Percentiles rank a stretch among this genome's conserved stretches.
Evolutionary conservation across 2,888 invertebrate genomes (phyloP).

Genomic region (Platypus cylindrus): DNA sequence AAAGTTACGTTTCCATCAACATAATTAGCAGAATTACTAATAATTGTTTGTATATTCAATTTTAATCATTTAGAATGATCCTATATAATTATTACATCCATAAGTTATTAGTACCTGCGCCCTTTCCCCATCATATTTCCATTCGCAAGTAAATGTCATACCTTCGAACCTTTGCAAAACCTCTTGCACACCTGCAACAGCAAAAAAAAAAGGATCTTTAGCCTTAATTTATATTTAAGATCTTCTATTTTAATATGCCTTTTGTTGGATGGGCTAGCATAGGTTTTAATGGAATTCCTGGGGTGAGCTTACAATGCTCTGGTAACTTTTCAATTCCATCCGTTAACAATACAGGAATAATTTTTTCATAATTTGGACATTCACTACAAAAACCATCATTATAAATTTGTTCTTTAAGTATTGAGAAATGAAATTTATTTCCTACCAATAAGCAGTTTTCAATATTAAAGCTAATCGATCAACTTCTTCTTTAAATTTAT

Average conservation of each 20-base stretch:
- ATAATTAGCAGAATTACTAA: too few relatives aligned
- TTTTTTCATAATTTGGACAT: constrained; percentile 85
- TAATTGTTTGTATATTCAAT: neutral
- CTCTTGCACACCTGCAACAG: constrained; percentile 55
- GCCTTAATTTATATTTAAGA: neutral
- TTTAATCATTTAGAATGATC: neutral
- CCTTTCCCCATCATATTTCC: constrained; percentile 98
- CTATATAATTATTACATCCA: neutral
- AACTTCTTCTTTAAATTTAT: constrained; percentile 58
- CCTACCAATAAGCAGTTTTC: constrained; percentile 85
- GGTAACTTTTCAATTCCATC: constrained; percentile 66
- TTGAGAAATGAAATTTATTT: too few relatives aligned
- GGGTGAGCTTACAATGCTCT: constrained; percentile 70
- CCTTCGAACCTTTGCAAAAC: constrained; percentile 61
- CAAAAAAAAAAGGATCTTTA: neutral
- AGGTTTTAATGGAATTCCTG: constrained; percentile 90
- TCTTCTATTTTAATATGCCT: constrained; percentile 30
- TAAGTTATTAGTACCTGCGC: constrained; percentile 59
- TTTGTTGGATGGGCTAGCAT: constrained; percentile 98
- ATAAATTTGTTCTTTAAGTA: too few relatives aligned
- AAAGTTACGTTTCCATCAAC: too few relatives aligned
- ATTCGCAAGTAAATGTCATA: constrained; percentile 91
- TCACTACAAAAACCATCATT: constrained; percentile 46
- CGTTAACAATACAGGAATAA: constrained; percentile 65
- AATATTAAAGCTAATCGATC: constrained; percentile 64